Base-by-base conservation (phyloP, 1,140 invertebrate genomes). In the Spodoptera litura region DNA sequence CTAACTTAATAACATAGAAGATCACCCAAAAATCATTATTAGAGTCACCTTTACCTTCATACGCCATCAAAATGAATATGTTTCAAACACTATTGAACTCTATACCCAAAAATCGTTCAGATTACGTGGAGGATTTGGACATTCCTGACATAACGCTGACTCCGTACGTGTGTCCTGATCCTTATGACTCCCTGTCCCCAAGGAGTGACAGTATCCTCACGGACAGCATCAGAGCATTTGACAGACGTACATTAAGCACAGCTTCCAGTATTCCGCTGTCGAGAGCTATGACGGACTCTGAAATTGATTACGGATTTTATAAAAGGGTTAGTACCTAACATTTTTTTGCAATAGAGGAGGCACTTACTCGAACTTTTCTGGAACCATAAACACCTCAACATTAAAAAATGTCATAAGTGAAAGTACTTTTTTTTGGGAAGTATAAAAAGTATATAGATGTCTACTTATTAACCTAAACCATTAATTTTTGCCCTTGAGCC, bases 261-360 rank as follows among this genome's bases (percentile, higher is more conserved):
- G 89, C 87, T 55, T 92, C 91, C 0, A 94, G 91, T 53, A 61
- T 91, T 4, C 82, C 91, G 2, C 66, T 94, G 53, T 93, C 91
- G 2, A 85, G 91, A 12, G 91, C 91, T 35, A 87, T 93, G 89
- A 92, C 91, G 0, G 91, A 91, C 31, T 93, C 91, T 0, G 92
- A 94, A 38, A 92, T 92, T 12, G 92, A 94, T 66, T 94, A 92
- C 62, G 84, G 79, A 2, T 80, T 84, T 51, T 89, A 88, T 78
- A 88, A 83, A 72, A 75, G 87, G 83, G 92, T 93, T 35, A 89
- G 88, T 31, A 31, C 4, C 4, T 81, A 66, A 15, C 2, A 61
- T 13, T 35, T 25, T 13, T 35, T 35, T 3, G 58, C 12, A 25
- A 68, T 44, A 44, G 6, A 6, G 38, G 38, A 9, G 0, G 8